phyloP scores from a whole-genome alignment of 1,140 invertebrate genomes.

The Dinoponera quadriceps region DNA sequence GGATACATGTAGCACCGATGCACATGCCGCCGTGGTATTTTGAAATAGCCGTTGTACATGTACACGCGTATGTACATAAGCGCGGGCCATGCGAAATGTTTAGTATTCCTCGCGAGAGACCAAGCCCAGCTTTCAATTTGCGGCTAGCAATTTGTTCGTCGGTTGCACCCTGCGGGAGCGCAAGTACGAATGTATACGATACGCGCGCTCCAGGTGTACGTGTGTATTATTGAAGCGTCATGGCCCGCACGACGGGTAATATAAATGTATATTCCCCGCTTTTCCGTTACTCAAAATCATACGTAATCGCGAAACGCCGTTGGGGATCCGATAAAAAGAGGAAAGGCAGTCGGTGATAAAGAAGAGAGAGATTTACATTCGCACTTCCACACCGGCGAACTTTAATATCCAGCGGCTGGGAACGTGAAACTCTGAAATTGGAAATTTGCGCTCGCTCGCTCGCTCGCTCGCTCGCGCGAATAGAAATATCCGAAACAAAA shows the following conservation, averaged over 20 bases:
- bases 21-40: not conserved
- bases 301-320: not conserved
- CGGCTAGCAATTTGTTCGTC: slow-evolving; percentile 79
- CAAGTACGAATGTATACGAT: slow-evolving; percentile 54
- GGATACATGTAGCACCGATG: slow-evolving; percentile 25
- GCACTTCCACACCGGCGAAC: not conserved
- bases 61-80: slow-evolving; percentile 17
- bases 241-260: not conserved
- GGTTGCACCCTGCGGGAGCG: slow-evolving; percentile 30
- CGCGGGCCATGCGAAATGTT: slow-evolving; percentile 73
- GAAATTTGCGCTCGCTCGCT: not conserved
- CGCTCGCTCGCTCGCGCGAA: not conserved
- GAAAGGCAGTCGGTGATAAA: no score
- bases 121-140: slow-evolving; percentile 81
- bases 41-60: slow-evolving; percentile 35
- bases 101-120: slow-evolving; percentile 80
- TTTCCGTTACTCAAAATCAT: not conserved
- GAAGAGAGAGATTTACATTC: not conserved
- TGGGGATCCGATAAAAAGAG: not conserved
- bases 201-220: not conserved
- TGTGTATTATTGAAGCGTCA: not conserved
- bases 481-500: not conserved
- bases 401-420: not conserved
- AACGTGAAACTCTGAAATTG: not conserved
- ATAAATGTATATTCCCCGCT: not conserved